A percentile compares a stretch with the other conserved stretches of the same genome.
These are phyloP conservation scores for Lanistes nyassanus DNA, from an alignment of 1,140 invertebrate species.

Conservation along the genomic window DNA sequence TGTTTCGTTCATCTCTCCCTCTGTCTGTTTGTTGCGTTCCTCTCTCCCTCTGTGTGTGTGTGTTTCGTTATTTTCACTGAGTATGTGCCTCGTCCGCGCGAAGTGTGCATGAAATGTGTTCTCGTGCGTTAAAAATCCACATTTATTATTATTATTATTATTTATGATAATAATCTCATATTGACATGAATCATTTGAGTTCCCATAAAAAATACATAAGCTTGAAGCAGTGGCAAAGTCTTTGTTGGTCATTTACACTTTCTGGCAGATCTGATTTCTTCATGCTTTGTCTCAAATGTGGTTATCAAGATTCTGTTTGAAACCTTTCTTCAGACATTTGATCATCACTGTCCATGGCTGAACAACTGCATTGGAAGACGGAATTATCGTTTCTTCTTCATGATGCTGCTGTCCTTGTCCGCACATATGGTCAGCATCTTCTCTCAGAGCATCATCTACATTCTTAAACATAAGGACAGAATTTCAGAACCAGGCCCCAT, in stretches of 20 bases:
- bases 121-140: too few relatives aligned
- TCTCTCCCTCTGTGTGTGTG: too few relatives aligned
- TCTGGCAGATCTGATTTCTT: neutral
- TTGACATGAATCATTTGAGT: neutral
- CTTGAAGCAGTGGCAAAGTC: neutral
- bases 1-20: too few relatives aligned
- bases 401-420: slow-evolving; percentile 95
- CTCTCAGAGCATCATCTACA: slow-evolving; percentile 89
- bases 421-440: slow-evolving; percentile 98
- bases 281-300: too few relatives aligned
- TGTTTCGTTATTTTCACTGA: too few relatives aligned
- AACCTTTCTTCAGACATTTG: slow-evolving; percentile 88
- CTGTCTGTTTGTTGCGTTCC: too few relatives aligned
- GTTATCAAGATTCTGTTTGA: slow-evolving; percentile 8
- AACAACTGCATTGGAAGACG: slow-evolving; percentile 99
- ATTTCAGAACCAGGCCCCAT: slow-evolving; percentile 85
- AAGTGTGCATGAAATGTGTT: too few relatives aligned
- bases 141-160: too few relatives aligned
- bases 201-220: neutral
- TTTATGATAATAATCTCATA: too few relatives aligned
- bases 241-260: too few relatives aligned
- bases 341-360: slow-evolving; percentile 99
- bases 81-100: too few relatives aligned
- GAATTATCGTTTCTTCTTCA: slow-evolving; percentile 87
- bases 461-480: slow-evolving; percentile 85